These are phyloP conservation scores for Acanthornis magna DNA, from an alignment of 2,797 vertebrate genomes.

Conservation along the genomic window DNA sequence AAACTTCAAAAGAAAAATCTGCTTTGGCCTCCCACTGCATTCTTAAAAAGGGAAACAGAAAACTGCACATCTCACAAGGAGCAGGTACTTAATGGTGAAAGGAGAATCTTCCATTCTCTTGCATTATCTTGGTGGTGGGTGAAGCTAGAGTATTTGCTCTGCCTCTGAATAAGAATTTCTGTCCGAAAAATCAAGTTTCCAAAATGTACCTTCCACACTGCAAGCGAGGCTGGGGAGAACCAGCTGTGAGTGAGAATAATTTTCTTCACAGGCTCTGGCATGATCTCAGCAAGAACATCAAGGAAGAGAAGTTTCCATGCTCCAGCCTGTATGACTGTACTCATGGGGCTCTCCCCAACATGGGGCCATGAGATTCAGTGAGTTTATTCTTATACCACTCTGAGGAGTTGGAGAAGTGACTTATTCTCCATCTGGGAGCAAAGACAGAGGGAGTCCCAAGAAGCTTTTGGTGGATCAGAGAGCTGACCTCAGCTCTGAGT, in stretches of 20 bases:
- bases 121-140: neutral
- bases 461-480: neutral
- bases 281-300: neutral
- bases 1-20: slow-evolving; percentile 36
- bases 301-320: neutral
- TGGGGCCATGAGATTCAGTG: neutral
- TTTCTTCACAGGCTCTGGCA: slow-evolving; percentile 9
- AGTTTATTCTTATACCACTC: neutral
- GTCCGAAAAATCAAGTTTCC: slow-evolving; percentile 25
- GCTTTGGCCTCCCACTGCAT: neutral
- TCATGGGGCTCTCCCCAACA: neutral
- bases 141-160: neutral
- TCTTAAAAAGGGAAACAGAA: slow-evolving; percentile 47
- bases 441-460: neutral
- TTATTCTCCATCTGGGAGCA: neutral
- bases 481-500: neutral
- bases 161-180: neutral
- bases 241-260: neutral
- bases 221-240: neutral
- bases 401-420: neutral
- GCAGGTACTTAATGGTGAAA: neutral
- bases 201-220: slow-evolving; percentile 5
- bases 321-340: neutral
- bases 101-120: neutral
- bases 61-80: slow-evolving; percentile 12